A percentile compares a stretch with the other conserved stretches of the same genome.
These are phyloP conservation scores for Melanogrammus aeglefinus DNA, from an alignment of 2,797 vertebrate species.

Conservation along the genomic window DNA sequence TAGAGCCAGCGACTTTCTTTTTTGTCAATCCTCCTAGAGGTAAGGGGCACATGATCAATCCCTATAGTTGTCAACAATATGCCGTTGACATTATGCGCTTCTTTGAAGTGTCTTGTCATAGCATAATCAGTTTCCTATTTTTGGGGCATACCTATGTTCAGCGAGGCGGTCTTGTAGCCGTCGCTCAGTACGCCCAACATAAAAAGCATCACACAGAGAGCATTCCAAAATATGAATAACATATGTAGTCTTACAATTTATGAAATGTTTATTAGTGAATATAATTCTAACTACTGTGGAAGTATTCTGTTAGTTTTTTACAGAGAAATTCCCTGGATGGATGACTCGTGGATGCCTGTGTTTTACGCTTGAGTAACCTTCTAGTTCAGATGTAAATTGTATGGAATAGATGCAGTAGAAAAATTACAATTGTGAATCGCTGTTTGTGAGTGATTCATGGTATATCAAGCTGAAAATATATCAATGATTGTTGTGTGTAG, in stretches of 20 bases:
- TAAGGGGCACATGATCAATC: neutral
- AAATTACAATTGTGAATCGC: neutral
- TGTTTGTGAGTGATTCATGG: neutral
- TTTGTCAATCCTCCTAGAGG: neutral
- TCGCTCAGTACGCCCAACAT: neutral
- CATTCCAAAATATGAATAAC: neutral
- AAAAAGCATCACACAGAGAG: neutral
- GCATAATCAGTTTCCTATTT: neutral
- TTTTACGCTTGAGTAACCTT: neutral
- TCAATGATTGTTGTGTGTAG: conserved; percentile 54
- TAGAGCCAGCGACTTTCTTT: neutral
- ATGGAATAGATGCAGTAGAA: neutral
- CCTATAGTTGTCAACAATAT: neutral
- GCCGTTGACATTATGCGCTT: neutral
- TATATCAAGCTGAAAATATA: neutral
- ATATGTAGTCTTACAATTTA: neutral
- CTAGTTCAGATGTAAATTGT: neutral
- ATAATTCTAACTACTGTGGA: too few relatives aligned
- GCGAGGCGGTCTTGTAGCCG: neutral
- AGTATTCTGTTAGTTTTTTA: too few relatives aligned
- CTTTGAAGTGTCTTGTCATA: neutral
- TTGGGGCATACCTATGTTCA: neutral
- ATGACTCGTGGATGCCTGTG: too few relatives aligned
- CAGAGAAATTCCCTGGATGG: neutral
- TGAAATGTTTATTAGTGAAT: neutral